Conservation (phyloP, 2,113 vertebrate genomes). For the Phrynosoma blainvillii region DNA sequence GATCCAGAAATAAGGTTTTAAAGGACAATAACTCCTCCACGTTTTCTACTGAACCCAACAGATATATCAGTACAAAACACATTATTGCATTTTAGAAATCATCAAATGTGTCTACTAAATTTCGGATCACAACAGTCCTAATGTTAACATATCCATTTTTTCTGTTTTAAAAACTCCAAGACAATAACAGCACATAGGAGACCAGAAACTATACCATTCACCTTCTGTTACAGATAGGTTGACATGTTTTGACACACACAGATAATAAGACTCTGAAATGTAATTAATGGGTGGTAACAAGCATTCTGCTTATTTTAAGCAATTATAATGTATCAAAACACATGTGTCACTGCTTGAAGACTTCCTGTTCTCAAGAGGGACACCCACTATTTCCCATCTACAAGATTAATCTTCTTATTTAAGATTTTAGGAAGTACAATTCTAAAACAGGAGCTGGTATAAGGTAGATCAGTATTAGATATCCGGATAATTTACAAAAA, state of each 20-base stretch:
- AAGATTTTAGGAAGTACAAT: not conserved
- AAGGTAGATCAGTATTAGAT: not conserved
- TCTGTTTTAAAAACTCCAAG: not conserved
- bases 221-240: not conserved
- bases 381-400: not conserved
- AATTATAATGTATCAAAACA: conserved; percentile 7
- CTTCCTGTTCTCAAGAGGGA: not conserved
- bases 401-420: not conserved
- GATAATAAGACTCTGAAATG: not conserved
- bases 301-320: not conserved
- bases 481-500: not conserved
- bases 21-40: not conserved
- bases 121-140: not conserved
- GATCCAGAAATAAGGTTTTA: not conserved
- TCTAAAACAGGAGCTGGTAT: not conserved
- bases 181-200: not conserved
- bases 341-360: not conserved
- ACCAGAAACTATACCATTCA: not conserved
- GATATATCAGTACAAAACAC: not conserved
- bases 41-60: not conserved
- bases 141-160: not conserved
- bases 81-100: not conserved
- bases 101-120: not conserved
- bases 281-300: conserved; percentile 15
- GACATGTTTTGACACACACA: not conserved